Evolutionary conservation across 2,797 vertebrate genomes (phyloP).

Genomic region (Alfaro cultratus): DNA sequence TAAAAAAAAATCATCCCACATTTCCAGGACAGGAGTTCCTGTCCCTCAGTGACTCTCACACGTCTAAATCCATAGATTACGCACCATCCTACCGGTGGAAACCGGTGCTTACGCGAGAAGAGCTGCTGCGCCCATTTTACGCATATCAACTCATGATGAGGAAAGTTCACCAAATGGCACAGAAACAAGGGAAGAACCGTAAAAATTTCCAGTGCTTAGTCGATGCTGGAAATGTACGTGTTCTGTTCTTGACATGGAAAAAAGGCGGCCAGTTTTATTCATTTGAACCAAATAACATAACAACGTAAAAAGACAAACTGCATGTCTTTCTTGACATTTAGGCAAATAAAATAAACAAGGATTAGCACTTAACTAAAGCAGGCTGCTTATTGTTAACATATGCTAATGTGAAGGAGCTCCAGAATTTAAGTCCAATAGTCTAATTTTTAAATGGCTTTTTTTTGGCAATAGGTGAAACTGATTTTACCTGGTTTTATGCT

Average conservation of each 20-base stretch:
- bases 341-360: not conserved
- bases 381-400: not conserved
- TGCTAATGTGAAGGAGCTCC: not conserved
- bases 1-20: slow-evolving; percentile 68
- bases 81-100: slow-evolving; percentile 46
- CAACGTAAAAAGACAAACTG: not conserved
- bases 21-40: slow-evolving; percentile 64
- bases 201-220: not conserved
- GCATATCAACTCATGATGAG: not conserved
- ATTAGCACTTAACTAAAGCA: not conserved
- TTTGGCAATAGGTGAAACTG: not conserved
- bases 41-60: slow-evolving; percentile 52
- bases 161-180: slow-evolving; percentile 9
- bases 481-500: not conserved
- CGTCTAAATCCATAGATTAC: slow-evolving; percentile 67
- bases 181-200: not conserved
- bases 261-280: not conserved
- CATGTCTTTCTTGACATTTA: not conserved
- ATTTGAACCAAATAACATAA: not conserved
- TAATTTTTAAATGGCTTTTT: not conserved
- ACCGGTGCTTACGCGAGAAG: slow-evolving; percentile 27
- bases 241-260: not conserved
- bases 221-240: not conserved
- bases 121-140: slow-evolving; percentile 27
- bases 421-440: not conserved